Base-by-base conservation (phyloP, 2,888 invertebrate species). In the Glaucopsyche alexis region DNA sequence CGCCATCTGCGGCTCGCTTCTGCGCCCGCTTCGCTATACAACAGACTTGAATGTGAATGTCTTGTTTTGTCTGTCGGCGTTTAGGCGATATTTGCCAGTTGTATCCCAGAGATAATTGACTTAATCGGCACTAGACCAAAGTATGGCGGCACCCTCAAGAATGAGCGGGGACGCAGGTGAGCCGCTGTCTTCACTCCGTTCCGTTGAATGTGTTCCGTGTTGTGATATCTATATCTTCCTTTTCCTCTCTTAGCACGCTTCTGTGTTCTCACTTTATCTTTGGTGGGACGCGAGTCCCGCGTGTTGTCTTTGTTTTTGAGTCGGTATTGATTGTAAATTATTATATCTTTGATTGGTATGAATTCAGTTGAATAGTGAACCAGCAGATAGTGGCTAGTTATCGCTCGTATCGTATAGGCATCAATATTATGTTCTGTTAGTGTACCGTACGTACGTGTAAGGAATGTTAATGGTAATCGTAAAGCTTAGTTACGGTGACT, bases 31-130 rank as follows among this genome's bases (percentile, higher is more conserved):
- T 69, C 79, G 81, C 83, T 84, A 83, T 84, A 84, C 84, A 84
- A 83, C 87, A 87, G 85, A 90, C 83, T 85, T 89, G 85, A 88
- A 90, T 91, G 91, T 93, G 89, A 93, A 94, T 94, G 92, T 94
- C 92, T 93, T 94, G 91, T 94, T 94, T 92, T 94, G 94, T 94
- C 94, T 93, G 92, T 91, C 93, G 93, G 93, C 94, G 94, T 94
- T 93, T 94, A 99, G 99, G 99, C 99, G 95, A 99, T 99, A 96
- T 99, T 99, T 97, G 99, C 99, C 95, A 99, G 98, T 96, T 99
- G 99, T 96, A 99, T 99, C 95, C 99, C 99, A 94, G 99, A 99
- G 97, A 99, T 99, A 95, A 99, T 99, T 95, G 99, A 99, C 96
- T 98, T 99, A 96, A 98, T 99, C 95, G 99, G 99, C 94, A 98